Base-by-base conservation (phyloP, 2,797 vertebrate genomes). In the Acomys russatus region DNA sequence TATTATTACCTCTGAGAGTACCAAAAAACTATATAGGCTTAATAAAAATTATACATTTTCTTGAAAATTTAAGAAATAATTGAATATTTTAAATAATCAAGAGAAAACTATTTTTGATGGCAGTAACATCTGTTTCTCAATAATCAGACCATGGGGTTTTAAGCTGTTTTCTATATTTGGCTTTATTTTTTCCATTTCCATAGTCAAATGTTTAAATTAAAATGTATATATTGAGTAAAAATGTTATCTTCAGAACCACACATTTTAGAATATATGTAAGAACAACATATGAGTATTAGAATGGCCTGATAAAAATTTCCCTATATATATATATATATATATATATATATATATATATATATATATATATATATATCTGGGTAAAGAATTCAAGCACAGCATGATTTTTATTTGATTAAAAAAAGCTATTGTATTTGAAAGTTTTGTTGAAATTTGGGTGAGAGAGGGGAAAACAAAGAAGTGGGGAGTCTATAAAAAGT, bases 211-310 rank as follows among this genome's bases (percentile, higher is more conserved):
- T 54, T 70, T 28, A 96, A 95, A 70, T 94, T 14, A 63, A 87
- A 94, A 92, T 90, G 12, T 51, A 28, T 44, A 38, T 63, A 74
- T 35, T 76, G 79, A 95, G 63, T 12, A 97, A 66, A 25, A 95
- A 90, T 85, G 2, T 73, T 92, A 44, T n/a, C 54, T 80, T 88
- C 33, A 80, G 54, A 66, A 11, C 86, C 30, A 49, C 5, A 68
- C 8, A 77, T 1, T 88, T 30, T 78, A 6, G 33, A 28, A 59
- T 2, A 76, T 18, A 83, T 2, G 11, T 44, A 95, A 73, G 70
- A 49, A 0, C 3, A 91, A 25, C 8, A 63, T 0, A 56, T 15
- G 63, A 73, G 10, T 44, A 11, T 20, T 86, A 61, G 12, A 44
- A 2, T 4, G 83, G 7, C 80, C 3, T 77, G 70, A 79, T 17